Evolutionary conservation across 2,888 invertebrate genomes (phyloP).

Genomic region (Xanthorhoe spadicearia): DNA sequence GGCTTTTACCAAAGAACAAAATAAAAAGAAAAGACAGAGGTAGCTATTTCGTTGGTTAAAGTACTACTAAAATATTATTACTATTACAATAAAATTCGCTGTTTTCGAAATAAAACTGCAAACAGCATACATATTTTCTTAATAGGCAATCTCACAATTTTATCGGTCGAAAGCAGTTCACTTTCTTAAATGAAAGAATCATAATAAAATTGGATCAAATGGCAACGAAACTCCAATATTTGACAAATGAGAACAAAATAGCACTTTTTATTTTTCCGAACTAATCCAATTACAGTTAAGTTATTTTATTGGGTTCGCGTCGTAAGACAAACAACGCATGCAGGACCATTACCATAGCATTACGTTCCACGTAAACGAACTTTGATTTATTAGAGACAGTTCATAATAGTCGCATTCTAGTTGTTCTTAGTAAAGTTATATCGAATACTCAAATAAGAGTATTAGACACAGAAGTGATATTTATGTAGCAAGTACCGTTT

Average conservation of each 20-base stretch:
- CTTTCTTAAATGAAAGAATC: neutral
- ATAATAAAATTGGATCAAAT: neutral
- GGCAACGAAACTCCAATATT: neutral
- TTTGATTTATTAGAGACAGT: neutral
- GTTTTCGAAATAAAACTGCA: neutral
- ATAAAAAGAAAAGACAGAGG: neutral
- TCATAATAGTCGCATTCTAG: neutral
- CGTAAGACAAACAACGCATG: neutral
- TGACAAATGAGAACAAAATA: neutral
- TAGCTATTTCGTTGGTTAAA: neutral
- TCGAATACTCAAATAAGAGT: no score
- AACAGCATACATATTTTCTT: neutral
- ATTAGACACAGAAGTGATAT: no score
- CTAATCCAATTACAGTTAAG: neutral
- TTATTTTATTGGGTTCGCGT: neutral
- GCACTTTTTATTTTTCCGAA: neutral
- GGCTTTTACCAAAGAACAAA: neutral
- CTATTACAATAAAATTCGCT: neutral
- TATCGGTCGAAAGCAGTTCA: neutral
- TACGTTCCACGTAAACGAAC: neutral
- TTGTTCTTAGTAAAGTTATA: neutral
- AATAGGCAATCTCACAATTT: neutral
- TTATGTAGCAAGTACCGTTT: no score
- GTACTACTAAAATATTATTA: neutral
- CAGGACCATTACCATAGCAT: neutral